Conservation (phyloP, 2,797 vertebrate genomes). For the Bradypus variegatus region DNA sequence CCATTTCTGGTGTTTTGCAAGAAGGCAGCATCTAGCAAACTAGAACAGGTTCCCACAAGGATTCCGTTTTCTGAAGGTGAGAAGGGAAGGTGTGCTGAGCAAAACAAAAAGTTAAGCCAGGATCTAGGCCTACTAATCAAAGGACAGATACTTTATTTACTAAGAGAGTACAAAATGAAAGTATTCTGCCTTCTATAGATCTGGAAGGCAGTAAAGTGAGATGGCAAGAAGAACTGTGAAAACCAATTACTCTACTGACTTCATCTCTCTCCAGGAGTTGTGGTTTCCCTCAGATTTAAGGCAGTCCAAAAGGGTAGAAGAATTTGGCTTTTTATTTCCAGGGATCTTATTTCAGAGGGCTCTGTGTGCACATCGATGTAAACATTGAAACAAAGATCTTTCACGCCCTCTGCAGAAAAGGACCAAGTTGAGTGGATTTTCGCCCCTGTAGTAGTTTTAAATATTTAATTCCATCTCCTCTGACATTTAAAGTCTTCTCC, state of each 20-base stretch:
- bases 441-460: neutral
- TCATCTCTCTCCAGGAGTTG: neutral
- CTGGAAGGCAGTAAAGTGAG: neutral
- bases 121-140: neutral
- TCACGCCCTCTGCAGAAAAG: neutral
- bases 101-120: neutral
- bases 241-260: neutral
- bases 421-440: neutral
- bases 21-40: too few species aligned
- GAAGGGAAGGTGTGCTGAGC: neutral
- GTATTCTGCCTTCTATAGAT: neutral
- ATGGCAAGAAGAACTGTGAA: neutral
- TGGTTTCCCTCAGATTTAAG: neutral
- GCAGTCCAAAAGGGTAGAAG: neutral
- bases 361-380: neutral
- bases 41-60: neutral
- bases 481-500: neutral
- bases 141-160: neutral
- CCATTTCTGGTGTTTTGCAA: too few species aligned
- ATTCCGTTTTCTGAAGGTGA: neutral
- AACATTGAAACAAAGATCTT: neutral
- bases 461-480: neutral
- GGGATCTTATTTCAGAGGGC: neutral
- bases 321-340: neutral
- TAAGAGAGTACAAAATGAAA: neutral